phyloP scores from a whole-genome alignment of 2,888 invertebrate species.

The Lydus trimaculatus region DNA sequence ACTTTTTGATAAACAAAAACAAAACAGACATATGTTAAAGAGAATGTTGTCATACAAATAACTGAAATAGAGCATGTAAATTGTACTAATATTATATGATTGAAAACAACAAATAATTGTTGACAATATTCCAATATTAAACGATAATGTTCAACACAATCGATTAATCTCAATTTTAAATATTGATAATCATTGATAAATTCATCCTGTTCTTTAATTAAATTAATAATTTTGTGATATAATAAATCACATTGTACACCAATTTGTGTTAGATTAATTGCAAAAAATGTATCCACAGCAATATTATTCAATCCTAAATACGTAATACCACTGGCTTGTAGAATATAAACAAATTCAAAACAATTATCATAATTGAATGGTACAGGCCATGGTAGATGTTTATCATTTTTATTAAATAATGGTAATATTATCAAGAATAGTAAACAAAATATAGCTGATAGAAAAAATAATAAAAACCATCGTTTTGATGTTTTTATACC shows the following conservation, averaged over 20 bases:
- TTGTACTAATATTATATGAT: neutral
- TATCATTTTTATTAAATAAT: slow-evolving; percentile 9
- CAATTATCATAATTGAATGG: slow-evolving; percentile 10
- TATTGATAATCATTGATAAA: neutral
- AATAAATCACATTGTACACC: slow-evolving; percentile 24
- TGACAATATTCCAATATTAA: neutral
- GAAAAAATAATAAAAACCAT: slow-evolving; percentile 16
- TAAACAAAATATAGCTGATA: slow-evolving; percentile 9
- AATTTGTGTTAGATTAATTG: slow-evolving; percentile 21
- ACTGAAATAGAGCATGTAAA: neutral
- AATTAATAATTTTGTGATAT: slow-evolving; percentile 17
- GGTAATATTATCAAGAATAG: neutral
- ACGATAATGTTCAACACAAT: neutral
- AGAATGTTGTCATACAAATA: neutral
- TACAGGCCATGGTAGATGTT: slow-evolving; percentile 12
- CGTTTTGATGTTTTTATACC: slow-evolving; percentile 11
- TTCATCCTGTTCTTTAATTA: neutral
- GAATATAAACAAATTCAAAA: slow-evolving; percentile 7
- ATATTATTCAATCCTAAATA: slow-evolving; percentile 17
- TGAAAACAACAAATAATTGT: neutral
- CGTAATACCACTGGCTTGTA: slow-evolving; percentile 10
- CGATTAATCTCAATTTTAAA: too few species aligned
- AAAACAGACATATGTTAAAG: neutral
- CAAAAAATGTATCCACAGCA: slow-evolving; percentile 21
- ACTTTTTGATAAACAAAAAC: too few species aligned